A percentile compares a stretch with the other conserved stretches of the same genome.
Evolutionary conservation across 2,113 vertebrate species (phyloP).

Genomic region (Kryptolebias marmoratus): DNA sequence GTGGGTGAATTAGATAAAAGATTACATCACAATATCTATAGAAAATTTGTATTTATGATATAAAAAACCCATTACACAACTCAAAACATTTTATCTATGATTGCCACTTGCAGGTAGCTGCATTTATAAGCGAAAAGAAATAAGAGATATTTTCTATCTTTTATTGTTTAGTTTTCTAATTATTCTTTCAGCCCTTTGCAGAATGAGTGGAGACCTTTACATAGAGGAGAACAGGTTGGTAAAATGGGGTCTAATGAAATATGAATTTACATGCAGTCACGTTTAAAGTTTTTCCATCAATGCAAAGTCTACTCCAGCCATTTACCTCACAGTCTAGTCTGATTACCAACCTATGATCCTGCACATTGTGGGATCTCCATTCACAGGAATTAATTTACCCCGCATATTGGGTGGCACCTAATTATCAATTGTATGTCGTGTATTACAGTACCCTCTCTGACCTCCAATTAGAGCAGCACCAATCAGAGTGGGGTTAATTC

Average conservation of each 20-base stretch:
- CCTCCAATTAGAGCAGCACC: constrained; percentile 74
- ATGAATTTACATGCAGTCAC: constrained; percentile 34
- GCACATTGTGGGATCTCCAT: constrained; percentile 46
- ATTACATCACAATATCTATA: too few species aligned
- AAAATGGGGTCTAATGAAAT: constrained; percentile 23
- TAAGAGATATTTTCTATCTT: too few species aligned
- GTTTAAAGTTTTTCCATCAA: constrained; percentile 43
- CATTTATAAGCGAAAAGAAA: too few species aligned
- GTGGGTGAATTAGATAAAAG: too few species aligned
- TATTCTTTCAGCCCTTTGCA: not conserved
- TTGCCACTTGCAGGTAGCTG: too few species aligned
- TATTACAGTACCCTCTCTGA: constrained; percentile 65
- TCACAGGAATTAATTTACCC: constrained; percentile 65
- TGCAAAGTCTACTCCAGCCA: constrained; percentile 24
- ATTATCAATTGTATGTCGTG: constrained; percentile 76
- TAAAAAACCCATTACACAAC: too few species aligned
- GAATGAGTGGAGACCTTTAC: not conserved
- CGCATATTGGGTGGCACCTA: constrained; percentile 62
- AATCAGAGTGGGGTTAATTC: constrained; percentile 76
- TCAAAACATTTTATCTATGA: not conserved
- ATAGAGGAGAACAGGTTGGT: not conserved
- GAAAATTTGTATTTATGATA: constrained; percentile 16
- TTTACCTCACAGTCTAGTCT: not conserved
- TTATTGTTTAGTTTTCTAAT: too few species aligned
- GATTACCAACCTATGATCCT: constrained; percentile 66